Evolutionary conservation across 1,140 invertebrate genomes (phyloP), one percentile per base, ranked within the genome.

Genomic region (Archivesica marissinica): DNA sequence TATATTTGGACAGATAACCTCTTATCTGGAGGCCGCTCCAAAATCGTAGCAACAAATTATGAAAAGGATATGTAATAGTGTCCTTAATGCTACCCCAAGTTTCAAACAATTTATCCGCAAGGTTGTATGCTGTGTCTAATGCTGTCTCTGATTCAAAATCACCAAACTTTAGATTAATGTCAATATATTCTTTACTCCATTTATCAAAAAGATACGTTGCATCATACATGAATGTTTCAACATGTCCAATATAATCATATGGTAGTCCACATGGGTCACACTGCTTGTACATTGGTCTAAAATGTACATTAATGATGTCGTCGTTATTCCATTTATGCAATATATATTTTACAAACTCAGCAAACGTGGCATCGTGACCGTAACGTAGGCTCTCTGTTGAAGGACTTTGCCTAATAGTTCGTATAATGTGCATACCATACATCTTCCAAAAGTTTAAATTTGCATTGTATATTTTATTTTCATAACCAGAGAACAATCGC

Each of bases 221-320:
- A 72, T 93, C 93, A 2, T 89, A 64, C 11, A 87, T 25, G 6
- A 89, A 89, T 0, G 89, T 92, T 81, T 93, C 93, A 35, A 93
- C 72, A 74, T 93, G 92, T 0, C 92, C 93, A 23, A 93, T 90
- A 70, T 92, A 91, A 50, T 92, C 88, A 82, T 92, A 93, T 11
- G 86, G 79, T n/a, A 93, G 84, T 20, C 74, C 25, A 75, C 93
- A 93, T 7, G 92, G 91, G 17, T 90, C 85, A 78, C 93, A 93
- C 11, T 87, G 61, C n/a, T 83, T 85, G 87, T 89, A 90, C 83
- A 91, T 91, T 0, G 91, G 92, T 11, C 88, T 86, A 91, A 93
- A 93, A 85, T 93, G 92, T 17, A 88, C 87, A 80, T 92, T 87
- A 41, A 75, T 76, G 20, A 54, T 35, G 25, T 52, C 0, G 1